phyloP scores from a whole-genome alignment of 2,797 vertebrate species.

The Miichthys miiuy region DNA sequence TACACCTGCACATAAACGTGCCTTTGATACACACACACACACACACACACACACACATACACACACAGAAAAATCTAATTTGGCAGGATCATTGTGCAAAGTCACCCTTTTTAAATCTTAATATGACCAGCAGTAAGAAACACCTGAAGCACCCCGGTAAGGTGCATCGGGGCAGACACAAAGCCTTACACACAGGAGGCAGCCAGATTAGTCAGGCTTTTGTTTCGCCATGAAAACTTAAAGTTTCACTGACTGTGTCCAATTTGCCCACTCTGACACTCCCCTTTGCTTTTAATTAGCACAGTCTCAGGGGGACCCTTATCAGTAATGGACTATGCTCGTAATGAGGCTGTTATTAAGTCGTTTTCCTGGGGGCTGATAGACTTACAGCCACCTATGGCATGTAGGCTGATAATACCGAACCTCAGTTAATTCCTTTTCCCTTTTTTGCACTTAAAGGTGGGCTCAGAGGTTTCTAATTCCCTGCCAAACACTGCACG shows the following conservation, averaged over 20 bases:
- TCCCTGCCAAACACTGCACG: conserved; percentile 14
- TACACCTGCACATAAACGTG: no score
- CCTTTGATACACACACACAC: conserved; percentile 13
- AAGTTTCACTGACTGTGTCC: conserved; percentile 68
- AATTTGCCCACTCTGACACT: conserved; percentile 63
- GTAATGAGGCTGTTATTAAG: conserved; percentile 85
- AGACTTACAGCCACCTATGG: conserved; percentile 74
- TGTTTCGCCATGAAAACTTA: conserved; percentile 65
- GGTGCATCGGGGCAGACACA: conserved; percentile 49
- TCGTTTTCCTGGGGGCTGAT: conserved; percentile 71
- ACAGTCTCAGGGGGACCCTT: conserved; percentile 74
- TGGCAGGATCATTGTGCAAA: conserved; percentile 56
- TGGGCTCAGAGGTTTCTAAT: conserved; percentile 51
- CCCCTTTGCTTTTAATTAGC: conserved; percentile 82
- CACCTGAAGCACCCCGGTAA: conserved; percentile 30
- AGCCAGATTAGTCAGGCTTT: conserved; percentile 61
- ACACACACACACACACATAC: conserved; percentile 18
- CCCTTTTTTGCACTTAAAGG: conserved; percentile 48
- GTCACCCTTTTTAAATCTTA: conserved; percentile 47
- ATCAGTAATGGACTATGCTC: conserved; percentile 79
- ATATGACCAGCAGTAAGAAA: conserved; percentile 41
- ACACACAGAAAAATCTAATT: conserved; percentile 38
- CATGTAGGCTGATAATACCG: conserved; percentile 74
- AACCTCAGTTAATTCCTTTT: conserved; percentile 69
- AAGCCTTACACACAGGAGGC: conserved; percentile 39